phyloP scores from a whole-genome alignment of 2,888 invertebrate species.

The Xestia sexstrigata region DNA sequence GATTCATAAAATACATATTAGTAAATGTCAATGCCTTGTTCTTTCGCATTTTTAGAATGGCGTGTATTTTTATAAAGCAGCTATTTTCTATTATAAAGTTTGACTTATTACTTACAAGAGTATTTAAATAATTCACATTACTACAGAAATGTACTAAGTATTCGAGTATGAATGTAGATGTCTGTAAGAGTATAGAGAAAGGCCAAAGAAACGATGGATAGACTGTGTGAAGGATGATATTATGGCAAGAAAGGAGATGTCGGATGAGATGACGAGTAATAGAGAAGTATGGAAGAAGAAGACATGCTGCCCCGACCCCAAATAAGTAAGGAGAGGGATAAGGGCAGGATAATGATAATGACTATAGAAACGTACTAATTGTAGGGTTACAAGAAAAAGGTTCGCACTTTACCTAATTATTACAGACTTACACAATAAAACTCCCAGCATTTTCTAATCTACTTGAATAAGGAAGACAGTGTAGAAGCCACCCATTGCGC shows the following conservation, averaged over 20 bases:
- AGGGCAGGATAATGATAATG: too few species aligned
- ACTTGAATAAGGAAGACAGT: constrained; percentile 15
- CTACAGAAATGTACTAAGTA: background rate
- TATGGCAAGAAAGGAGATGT: too few species aligned
- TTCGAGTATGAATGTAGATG: too few species aligned
- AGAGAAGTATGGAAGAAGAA: too few species aligned
- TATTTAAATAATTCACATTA: constrained; percentile 8
- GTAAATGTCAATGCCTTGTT: constrained; percentile 22
- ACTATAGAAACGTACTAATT: background rate
- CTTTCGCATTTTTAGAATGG: constrained; percentile 16
- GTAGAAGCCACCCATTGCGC: constrained; percentile 83
- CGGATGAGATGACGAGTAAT: too few species aligned
- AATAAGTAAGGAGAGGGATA: too few species aligned
- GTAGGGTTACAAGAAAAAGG: background rate
- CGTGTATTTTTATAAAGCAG: constrained; percentile 12
- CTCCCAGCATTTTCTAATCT: constrained; percentile 11
- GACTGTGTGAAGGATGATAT: too few species aligned
- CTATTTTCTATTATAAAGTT: background rate
- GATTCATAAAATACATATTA: constrained; percentile 1
- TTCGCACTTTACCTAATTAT: constrained; percentile 18
- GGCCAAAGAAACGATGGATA: too few species aligned
- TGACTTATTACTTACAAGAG: background rate
- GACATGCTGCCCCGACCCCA: too few species aligned
- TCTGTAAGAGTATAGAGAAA: too few species aligned
- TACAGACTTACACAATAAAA: constrained; percentile 3